phyloP scores from a whole-genome alignment of 2,797 vertebrate genomes.

The Gorsachius magnificus region DNA sequence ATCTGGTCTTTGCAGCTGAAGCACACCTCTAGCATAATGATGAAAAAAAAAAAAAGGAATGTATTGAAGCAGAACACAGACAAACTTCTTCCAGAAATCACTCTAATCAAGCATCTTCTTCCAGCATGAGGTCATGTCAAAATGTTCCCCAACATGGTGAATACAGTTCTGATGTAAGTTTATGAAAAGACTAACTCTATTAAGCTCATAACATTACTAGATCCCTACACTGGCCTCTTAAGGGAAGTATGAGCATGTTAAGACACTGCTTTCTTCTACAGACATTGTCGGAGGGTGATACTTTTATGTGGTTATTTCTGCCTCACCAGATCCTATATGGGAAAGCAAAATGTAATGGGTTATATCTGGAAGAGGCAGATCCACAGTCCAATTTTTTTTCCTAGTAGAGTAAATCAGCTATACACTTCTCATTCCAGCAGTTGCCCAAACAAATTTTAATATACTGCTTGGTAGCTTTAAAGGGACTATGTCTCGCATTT shows the following conservation, averaged over 20 bases:
- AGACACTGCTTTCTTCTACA: background rate
- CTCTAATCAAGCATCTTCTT: slow-evolving; percentile 44
- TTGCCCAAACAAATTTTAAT: background rate
- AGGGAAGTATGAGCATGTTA: background rate
- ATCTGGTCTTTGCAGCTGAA: slow-evolving; percentile 27
- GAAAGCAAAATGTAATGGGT: background rate
- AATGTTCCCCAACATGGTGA: background rate
- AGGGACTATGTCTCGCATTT: background rate
- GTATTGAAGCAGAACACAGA: slow-evolving; percentile 45
- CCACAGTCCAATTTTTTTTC: background rate
- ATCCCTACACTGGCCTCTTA: background rate
- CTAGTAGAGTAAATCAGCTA: background rate
- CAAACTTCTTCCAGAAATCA: slow-evolving; percentile 42
- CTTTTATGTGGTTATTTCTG: background rate
- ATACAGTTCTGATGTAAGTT: background rate
- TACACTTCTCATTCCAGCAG: background rate
- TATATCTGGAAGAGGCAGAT: background rate
- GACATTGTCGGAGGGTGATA: background rate
- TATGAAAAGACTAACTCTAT: background rate
- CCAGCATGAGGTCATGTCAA: slow-evolving; percentile 32
- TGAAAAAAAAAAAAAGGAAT: background rate
- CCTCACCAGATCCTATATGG: background rate
- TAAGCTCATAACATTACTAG: background rate
- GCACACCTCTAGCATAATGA: slow-evolving; percentile 44
- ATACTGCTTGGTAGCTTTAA: background rate